Evolutionary conservation across 2,113 vertebrate genomes (phyloP).

Genomic region (Numenius arquata): DNA sequence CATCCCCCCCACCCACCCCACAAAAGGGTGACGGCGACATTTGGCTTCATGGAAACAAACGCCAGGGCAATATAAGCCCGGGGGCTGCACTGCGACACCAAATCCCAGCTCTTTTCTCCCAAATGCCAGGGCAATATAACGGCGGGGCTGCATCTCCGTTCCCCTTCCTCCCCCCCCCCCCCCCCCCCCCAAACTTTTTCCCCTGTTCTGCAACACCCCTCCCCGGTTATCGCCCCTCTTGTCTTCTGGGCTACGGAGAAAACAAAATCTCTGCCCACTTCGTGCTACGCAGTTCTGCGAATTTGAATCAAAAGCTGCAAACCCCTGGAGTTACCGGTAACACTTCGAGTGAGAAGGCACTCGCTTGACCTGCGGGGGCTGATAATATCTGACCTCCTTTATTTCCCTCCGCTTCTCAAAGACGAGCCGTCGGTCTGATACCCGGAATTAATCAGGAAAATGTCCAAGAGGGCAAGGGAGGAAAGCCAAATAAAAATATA

Average conservation of each 20-base stretch:
- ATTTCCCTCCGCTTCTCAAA: neutral
- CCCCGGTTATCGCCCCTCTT: neutral
- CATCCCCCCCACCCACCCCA: too few relatives aligned
- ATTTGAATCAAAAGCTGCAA: neutral
- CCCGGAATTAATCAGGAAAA: slow-evolving; percentile 16
- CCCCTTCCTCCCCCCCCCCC: too few relatives aligned
- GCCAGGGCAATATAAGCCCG: neutral
- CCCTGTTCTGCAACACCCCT: neutral
- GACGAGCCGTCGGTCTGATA: rapidly evolving
- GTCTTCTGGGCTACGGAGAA: neutral
- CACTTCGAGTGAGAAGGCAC: rapidly evolving
- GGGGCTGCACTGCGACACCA: neutral
- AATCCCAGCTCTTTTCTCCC: neutral
- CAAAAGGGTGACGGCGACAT: neutral
- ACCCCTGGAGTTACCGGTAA: neutral
- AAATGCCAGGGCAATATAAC: neutral
- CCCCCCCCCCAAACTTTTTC: neutral
- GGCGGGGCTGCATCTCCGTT: neutral
- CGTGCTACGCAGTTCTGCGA: neutral
- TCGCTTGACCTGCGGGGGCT: neutral
- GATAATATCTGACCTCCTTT: slow-evolving; percentile 56
- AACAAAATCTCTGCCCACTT: neutral
- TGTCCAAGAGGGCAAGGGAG: neutral
- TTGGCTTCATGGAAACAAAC: neutral
- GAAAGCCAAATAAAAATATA: neutral